Evolutionary conservation across 2,113 vertebrate species (phyloP).

Genomic region (Mesitornis unicolor): DNA sequence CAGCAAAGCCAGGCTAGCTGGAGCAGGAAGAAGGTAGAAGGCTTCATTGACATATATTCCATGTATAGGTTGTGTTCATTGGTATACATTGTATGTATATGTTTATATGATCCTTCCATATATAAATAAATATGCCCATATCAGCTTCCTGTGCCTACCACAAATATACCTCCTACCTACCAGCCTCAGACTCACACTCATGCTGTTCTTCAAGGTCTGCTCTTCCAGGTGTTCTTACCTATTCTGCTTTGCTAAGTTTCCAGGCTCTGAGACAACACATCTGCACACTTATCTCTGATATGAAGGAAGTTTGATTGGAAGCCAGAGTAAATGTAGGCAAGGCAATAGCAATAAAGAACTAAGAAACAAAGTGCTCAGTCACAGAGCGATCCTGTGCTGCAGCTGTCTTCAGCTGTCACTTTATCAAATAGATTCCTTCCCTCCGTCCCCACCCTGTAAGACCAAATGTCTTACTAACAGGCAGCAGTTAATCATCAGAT

Average conservation of each 20-base stretch:
- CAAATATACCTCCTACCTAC: not conserved
- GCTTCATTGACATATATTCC: not conserved
- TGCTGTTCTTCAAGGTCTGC: fast-evolving
- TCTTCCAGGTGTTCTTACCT: not conserved
- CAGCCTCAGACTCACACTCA: not conserved
- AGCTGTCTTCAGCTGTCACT: not conserved
- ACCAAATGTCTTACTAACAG: not conserved
- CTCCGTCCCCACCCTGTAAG: not conserved
- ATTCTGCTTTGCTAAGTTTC: not conserved
- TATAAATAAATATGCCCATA: fast-evolving
- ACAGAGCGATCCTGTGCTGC: not conserved
- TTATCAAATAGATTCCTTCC: not conserved
- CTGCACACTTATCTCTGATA: fast-evolving
- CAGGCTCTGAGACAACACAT: not conserved
- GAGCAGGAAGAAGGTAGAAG: not conserved
- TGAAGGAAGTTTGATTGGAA: not conserved
- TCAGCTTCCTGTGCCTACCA: not conserved
- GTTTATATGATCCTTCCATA: not conserved
- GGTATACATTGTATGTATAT: not conserved
- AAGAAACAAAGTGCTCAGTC: not conserved
- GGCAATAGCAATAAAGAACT: not conserved
- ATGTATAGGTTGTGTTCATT: not conserved
- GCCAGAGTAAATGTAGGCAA: not conserved
- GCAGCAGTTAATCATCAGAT: not conserved
- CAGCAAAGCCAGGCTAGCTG: not conserved